These are phyloP conservation scores for Volucella zonaria DNA, from an alignment of 2,888 invertebrate species.

Conservation along the genomic window DNA sequence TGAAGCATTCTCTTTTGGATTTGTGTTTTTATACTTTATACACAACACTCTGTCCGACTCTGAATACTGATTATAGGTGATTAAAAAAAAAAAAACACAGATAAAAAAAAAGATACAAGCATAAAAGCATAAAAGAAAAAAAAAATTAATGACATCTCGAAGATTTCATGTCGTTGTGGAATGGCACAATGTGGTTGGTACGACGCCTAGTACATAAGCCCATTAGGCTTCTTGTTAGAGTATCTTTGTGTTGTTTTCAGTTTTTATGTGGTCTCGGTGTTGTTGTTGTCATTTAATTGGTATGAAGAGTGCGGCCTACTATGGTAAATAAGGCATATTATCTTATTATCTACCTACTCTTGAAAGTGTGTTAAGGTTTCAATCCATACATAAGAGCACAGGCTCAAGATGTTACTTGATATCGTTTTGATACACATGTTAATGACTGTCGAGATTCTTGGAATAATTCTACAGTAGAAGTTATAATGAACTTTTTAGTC, in stretches of 20 bases:
- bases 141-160: conserved; percentile 61
- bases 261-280: conserved; percentile 1
- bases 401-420: conserved; percentile 61
- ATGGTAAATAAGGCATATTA: conserved; percentile 24
- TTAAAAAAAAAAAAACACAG: conserved; percentile 31
- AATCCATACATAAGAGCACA: conserved; percentile 12
- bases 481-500: conserved; percentile 27
- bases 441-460: conserved; percentile 48
- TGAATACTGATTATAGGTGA: conserved; percentile 67
- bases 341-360: conserved; percentile 10
- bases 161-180: conserved; percentile 59
- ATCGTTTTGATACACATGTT: conserved; percentile 28
- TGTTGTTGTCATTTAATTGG: conserved; percentile 52
- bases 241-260: conserved; percentile 41
- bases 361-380: conserved; percentile 73
- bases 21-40: conserved; percentile 67
- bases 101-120: conserved; percentile 2
- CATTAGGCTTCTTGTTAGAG: conserved; percentile 55
- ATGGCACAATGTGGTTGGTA: conserved; percentile 53
- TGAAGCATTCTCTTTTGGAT: conserved; percentile 74
- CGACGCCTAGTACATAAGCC: conserved; percentile 56
- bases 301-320: conserved; percentile 24
- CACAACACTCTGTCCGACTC: conserved; percentile 53
- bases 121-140: neutral
- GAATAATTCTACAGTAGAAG: conserved; percentile 21